phyloP scores from a whole-genome alignment of 1,140 invertebrate species.

The Leptonema lineaticorne region DNA sequence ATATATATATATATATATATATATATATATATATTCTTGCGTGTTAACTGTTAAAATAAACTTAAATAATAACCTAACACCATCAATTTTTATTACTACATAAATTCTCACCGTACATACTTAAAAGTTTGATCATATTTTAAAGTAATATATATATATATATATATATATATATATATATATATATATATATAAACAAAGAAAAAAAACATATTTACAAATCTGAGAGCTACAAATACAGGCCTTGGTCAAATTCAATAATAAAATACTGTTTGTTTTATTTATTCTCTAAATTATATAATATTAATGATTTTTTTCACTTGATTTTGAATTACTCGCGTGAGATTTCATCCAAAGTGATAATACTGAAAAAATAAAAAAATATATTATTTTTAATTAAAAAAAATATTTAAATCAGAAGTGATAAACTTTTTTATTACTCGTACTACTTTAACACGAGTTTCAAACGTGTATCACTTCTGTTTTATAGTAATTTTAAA shows the following conservation, averaged over 20 bases:
- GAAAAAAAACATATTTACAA: constrained; percentile 21
- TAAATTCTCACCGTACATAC: constrained; percentile 16
- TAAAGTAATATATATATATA: neutral
- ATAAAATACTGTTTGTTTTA: constrained; percentile 40
- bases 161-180: constrained; percentile 9
- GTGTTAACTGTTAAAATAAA: too few species aligned
- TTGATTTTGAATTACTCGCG: constrained; percentile 23
- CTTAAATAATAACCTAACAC: too few species aligned
- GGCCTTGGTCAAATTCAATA: constrained; percentile 40
- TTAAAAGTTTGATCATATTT: constrained; percentile 12
- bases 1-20: too few species aligned
- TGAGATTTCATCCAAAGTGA: constrained; percentile 40
- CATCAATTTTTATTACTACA: neutral
- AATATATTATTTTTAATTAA: neutral
- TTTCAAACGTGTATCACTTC: too few species aligned
- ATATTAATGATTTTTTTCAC: constrained; percentile 30
- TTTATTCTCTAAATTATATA: constrained; percentile 34
- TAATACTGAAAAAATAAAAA: constrained; percentile 42
- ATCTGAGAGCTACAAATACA: constrained; percentile 25
- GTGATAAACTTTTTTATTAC: neutral
- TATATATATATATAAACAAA: constrained; percentile 5
- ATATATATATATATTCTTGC: too few species aligned
- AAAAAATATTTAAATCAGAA: neutral
- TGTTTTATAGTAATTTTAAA: too few species aligned
- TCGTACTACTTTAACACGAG: neutral